Evolutionary conservation across 2,888 invertebrate species (phyloP), one percentile per base, ranked within the genome.

Genomic region (Xylota segnis): DNA sequence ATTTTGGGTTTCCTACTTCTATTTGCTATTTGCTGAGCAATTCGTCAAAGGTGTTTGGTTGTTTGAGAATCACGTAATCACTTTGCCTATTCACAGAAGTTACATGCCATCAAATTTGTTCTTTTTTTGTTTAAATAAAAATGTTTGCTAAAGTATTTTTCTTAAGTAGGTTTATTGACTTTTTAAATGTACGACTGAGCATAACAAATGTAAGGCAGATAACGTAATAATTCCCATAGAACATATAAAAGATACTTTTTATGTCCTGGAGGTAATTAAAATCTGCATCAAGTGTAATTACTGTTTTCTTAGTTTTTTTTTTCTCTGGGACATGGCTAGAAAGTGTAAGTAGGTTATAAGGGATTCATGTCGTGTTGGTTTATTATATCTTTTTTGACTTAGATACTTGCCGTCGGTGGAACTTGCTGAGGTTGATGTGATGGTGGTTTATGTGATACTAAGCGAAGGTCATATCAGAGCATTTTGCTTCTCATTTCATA

Each of bases 281-380:
- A 54, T 54, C 59, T 54, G 45, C 43, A 43, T 75, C 47, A 32
- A 81, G 37, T 34, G 70, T 56, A 76, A 65, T 83, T 77, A 77
- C 61, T 16, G 23, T 23, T 23, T 23, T 23, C 23, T 37, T 54
- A 23, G n/a, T n/a, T n/a, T n/a, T n/a, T n/a, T 37, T 54, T 71
- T 32, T 71, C 34, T 58, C 63, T 18, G 47, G 27, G 63, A 63
- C 56, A 50, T 9, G 29, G 9, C n/a, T 76, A 43, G 56, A 23
- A 43, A 27, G 43, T 10, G 7, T 29, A 40, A 68, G 68, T 68
- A 59, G 59, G 59, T 54, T 68, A 29, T 40, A 32, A 40, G 23
- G 37, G 52, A 70, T 71, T 58, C 18, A 43, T 56, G 70, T 27
- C 75, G 47, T n/a, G n/a, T 18, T 1, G 37, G 23, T 54, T 63